Base-by-base conservation (phyloP, 2,113 vertebrate species). In the Gavia stellata region DNA sequence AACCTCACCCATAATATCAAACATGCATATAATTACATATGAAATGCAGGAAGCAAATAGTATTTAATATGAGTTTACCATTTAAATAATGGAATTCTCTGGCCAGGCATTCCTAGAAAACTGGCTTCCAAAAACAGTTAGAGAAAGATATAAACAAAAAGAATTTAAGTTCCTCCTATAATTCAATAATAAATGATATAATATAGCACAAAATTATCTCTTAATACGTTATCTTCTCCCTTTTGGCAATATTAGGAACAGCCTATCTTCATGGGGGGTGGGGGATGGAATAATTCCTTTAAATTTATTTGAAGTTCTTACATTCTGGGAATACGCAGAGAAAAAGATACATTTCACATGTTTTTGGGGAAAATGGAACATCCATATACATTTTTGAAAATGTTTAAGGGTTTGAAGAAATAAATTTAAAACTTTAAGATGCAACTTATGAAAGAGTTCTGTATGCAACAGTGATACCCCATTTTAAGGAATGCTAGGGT, bases 21-120 rank as follows among this genome's bases (percentile, higher is more conserved):
- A 26, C 33, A 71, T 88, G 88, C 73, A 82, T 72, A 85, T 62
- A 92, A 56, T 79, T 63, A 94, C 81, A 89, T 45, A 66, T 34
- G 58, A 94, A 95, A 91, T 94, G 33, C 31, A 96, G 77, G 82
- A 97, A 94, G 87, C 31, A 96, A 96, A 56, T 9, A 85, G 47
- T 33, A 85, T 81, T 63, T 92, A 70, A 90, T 86, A 95, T 62
- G 40, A 92, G 86, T 90, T 88, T 94, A 88, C 61, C 45, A 40
- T 42, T 92, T 83, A 70, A 58, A 78, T 63, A 95, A 78, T 5
- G 15, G n/a, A n/a, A 85, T 25, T 91, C 70, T 66, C 47, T 81
- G 34, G 26, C 25, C 38, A 73, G 38, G 36, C 61, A 74, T 58
- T 72, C 63, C 59, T 91, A 96, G n/a, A 72, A 77, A 93, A 61